A percentile compares a stretch with the other conserved stretches of the same genome.
Evolutionary conservation across 1,140 invertebrate species (phyloP).

Genomic region (Nixonia krombeini): DNA sequence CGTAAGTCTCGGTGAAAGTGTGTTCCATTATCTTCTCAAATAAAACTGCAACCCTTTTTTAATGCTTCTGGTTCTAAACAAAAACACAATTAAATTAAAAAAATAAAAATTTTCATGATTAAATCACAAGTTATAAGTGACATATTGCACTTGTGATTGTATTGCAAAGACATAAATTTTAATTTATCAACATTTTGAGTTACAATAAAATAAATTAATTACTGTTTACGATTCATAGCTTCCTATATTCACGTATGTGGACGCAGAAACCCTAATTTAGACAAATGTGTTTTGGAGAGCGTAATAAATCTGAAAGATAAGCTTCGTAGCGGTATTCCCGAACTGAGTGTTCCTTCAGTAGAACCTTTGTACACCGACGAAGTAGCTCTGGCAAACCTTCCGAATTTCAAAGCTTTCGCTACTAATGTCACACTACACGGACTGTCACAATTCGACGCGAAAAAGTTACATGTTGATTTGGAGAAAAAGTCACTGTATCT

Average conservation of each 20-base stretch:
- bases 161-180: no score
- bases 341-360: slow-evolving; percentile 75
- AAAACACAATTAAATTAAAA: no score
- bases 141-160: no score
- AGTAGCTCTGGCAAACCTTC: slow-evolving; percentile 61
- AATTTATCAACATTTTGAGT: slow-evolving; percentile 13
- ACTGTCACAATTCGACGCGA: slow-evolving; percentile 70
- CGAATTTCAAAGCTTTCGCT: slow-evolving; percentile 67
- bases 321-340: slow-evolving; percentile 74
- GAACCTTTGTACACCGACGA: slow-evolving; percentile 75
- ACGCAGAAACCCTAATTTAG: slow-evolving; percentile 74
- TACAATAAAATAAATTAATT: neutral
- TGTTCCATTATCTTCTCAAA: no score
- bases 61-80: no score
- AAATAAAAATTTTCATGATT: no score
- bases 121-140: no score
- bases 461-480: slow-evolving; percentile 71
- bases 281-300: slow-evolving; percentile 74
- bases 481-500: slow-evolving; percentile 68
- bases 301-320: slow-evolving; percentile 71
- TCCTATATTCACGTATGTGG: slow-evolving; percentile 78
- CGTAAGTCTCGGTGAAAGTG: slow-evolving; percentile 50
- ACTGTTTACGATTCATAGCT: slow-evolving; percentile 69
- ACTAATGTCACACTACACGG: slow-evolving; percentile 72
- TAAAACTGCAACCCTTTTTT: no score